Evolutionary conservation across 2,888 invertebrate genomes (phyloP).

Genomic region (Conops quadrifasciatus): DNA sequence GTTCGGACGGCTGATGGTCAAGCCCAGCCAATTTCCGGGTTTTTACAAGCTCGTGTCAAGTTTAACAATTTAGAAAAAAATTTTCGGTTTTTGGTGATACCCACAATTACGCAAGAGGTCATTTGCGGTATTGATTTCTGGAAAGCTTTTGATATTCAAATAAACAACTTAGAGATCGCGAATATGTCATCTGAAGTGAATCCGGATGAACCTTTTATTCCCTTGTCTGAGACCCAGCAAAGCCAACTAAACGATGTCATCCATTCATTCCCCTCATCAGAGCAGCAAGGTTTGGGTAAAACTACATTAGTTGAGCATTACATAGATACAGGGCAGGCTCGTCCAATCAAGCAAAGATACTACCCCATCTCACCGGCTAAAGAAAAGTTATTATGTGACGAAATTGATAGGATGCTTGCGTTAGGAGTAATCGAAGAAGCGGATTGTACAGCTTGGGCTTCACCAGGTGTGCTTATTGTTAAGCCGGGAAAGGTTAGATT

Average conservation of each 20-base stretch:
- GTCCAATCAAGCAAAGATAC: conserved; percentile 12
- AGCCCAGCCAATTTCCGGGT: neutral
- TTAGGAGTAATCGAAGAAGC: too few species aligned
- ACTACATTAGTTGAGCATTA: conserved; percentile 5
- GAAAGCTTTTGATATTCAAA: conserved; percentile 1
- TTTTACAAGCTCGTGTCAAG: neutral
- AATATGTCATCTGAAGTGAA: too few species aligned
- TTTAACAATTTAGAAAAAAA: neutral
- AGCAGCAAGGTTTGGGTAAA: neutral
- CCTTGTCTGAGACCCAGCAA: neutral
- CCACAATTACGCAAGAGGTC: neutral
- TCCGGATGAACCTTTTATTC: too few species aligned
- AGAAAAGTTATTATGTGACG: too few species aligned
- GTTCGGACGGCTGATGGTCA: conserved; percentile 11
- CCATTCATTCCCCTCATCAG: neutral
- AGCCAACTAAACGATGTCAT: neutral
- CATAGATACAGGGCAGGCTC: neutral
- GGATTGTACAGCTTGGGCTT: too few species aligned
- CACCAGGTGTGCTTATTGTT: too few species aligned
- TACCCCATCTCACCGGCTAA: too few species aligned
- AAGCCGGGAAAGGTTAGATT: too few species aligned
- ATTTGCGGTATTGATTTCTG: neutral
- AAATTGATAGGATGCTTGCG: too few species aligned
- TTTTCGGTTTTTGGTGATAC: too few species aligned
- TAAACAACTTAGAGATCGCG: too few species aligned